Percentiles rank a stretch among this genome's conserved stretches.
These are phyloP conservation scores for Peromyscus melanophrys DNA, from an alignment of 2,797 vertebrate species.

Conservation along the genomic window DNA sequence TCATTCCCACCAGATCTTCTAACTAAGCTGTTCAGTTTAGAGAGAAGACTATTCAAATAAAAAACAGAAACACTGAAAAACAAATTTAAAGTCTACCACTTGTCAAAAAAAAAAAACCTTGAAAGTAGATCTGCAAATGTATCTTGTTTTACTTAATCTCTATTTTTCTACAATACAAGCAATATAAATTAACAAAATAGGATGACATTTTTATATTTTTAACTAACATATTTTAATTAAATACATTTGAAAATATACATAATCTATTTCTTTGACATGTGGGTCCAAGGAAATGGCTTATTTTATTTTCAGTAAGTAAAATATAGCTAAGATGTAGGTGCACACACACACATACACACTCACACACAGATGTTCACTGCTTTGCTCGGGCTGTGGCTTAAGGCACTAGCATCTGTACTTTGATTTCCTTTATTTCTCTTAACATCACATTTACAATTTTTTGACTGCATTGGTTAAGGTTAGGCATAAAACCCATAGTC, in stretches of 20 bases:
- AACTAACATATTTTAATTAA: slow-evolving; percentile 33
- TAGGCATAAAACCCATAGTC: neutral
- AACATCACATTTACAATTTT: neutral
- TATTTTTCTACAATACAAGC: neutral
- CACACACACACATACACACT: neutral
- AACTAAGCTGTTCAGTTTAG: slow-evolving; percentile 22
- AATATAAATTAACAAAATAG: slow-evolving; percentile 15
- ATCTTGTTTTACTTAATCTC: neutral
- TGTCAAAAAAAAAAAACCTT: neutral
- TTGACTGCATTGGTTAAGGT: neutral
- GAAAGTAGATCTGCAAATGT: neutral
- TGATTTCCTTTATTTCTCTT: neutral
- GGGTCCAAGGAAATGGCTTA: neutral
- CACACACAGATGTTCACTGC: neutral
- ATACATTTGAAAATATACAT: neutral
- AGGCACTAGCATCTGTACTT: neutral
- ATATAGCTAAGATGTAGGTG: neutral
- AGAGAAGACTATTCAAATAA: slow-evolving; percentile 18
- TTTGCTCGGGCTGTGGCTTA: neutral
- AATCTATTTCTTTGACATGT: neutral
- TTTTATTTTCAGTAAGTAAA: neutral
- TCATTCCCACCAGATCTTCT: neutral
- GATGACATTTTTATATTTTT: neutral
- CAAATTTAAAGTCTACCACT: neutral
- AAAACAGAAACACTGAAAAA: slow-evolving; percentile 35